A percentile compares a stretch with the other conserved stretches of the same genome.
phyloP scores from a whole-genome alignment of 2,113 vertebrate genomes.

The Blennius ocellaris region DNA sequence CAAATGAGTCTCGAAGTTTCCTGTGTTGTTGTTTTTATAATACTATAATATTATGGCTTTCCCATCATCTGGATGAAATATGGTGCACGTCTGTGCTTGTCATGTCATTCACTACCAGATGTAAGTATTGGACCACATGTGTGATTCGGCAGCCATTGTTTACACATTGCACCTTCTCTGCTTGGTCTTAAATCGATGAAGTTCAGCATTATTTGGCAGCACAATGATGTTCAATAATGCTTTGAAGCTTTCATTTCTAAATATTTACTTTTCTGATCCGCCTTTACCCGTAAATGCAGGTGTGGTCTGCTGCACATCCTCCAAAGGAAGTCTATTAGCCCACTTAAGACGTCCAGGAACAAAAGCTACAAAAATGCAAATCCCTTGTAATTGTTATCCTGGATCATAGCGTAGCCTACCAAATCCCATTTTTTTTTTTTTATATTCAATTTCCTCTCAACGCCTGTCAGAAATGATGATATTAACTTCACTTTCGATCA shows the following conservation, averaged over 20 bases:
- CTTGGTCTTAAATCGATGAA: conserved; percentile 51
- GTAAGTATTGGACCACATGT: conserved; percentile 29
- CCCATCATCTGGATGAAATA: conserved; percentile 15
- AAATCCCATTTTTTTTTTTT: conserved; percentile 26
- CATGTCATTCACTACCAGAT: conserved; percentile 50
- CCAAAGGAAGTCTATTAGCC: conserved; percentile 46
- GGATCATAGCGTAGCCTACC: conserved; percentile 4
- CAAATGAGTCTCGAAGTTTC: conserved; percentile 2
- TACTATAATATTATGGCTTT: conserved; percentile 1
- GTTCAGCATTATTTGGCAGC: conserved; percentile 57
- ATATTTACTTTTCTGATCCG: conserved; percentile 68
- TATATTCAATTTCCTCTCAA: conserved; percentile 11
- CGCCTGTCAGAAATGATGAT: conserved; percentile 32
- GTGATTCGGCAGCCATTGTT: conserved; percentile 51
- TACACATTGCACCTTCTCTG: conserved; percentile 64
- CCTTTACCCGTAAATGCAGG: conserved; percentile 62
- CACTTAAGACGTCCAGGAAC: conserved; percentile 53
- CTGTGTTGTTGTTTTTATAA: neutral
- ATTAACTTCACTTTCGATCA: conserved; percentile 19
- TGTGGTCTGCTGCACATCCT: conserved; percentile 56
- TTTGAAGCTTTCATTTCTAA: conserved; percentile 66
- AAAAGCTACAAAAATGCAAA: conserved; percentile 37
- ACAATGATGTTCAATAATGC: conserved; percentile 39
- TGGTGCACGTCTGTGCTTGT: conserved; percentile 23
- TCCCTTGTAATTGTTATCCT: conserved; percentile 22